Percentiles rank a stretch among this genome's conserved stretches.
Conservation (phyloP, 2,113 vertebrate genomes). For the Megalops atlanticus region DNA sequence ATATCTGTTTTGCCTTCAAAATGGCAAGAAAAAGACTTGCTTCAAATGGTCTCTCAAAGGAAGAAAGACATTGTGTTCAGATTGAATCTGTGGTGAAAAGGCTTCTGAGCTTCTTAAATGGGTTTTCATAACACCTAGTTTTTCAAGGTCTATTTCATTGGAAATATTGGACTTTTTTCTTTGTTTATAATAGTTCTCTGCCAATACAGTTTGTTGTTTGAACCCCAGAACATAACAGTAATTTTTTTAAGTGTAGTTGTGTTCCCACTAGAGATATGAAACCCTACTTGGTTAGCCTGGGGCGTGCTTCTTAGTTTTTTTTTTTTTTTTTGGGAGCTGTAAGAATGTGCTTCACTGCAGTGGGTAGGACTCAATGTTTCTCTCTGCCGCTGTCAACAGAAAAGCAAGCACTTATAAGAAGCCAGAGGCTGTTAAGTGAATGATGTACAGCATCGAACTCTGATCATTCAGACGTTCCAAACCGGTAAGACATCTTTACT, state of each 20-base stretch:
- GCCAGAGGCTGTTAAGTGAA: slow-evolving; percentile 53
- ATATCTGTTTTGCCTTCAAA: background rate
- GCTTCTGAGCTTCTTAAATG: too few species aligned
- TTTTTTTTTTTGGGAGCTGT: background rate
- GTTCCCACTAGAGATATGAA: too few species aligned
- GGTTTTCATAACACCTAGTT: too few species aligned
- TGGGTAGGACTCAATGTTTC: background rate
- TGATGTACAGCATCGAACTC: slow-evolving; percentile 42
- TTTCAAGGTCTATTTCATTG: background rate
- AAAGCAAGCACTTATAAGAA: slow-evolving; percentile 41
- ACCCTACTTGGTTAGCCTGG: background rate
- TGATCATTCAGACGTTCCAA: slow-evolving; percentile 39
- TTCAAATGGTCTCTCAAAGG: background rate
- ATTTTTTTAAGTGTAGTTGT: too few species aligned
- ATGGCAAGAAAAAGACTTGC: background rate
- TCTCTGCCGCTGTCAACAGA: slow-evolving; percentile 35
- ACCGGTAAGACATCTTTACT: slow-evolving; percentile 43
- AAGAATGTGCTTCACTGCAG: background rate
- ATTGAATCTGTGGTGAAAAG: too few species aligned
- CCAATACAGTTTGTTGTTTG: background rate
- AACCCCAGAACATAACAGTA: background rate
- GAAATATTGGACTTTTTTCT: background rate
- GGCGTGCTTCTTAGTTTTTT: background rate
- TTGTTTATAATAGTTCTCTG: background rate
- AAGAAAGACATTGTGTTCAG: too few species aligned